phyloP scores from a whole-genome alignment of 2,113 vertebrate genomes.

The Sporophila hypoxantha region DNA sequence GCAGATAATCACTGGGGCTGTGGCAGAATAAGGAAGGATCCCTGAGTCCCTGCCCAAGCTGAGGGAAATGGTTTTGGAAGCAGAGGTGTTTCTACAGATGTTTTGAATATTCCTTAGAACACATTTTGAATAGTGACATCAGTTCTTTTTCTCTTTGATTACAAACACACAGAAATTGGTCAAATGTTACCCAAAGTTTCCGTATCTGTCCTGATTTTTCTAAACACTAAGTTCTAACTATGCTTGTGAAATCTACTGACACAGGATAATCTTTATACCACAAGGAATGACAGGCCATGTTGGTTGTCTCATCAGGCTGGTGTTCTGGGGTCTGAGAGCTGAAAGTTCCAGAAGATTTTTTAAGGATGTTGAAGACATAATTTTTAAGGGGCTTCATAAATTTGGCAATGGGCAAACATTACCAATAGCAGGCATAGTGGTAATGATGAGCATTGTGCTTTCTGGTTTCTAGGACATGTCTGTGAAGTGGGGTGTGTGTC shows the following conservation, averaged over 20 bases:
- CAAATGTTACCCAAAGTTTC: background rate
- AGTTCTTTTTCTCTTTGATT: background rate
- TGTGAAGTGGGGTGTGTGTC: background rate
- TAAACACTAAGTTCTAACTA: background rate
- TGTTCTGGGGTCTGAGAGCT: background rate
- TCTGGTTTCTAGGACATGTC: background rate
- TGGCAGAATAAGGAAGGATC: background rate
- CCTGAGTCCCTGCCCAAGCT: background rate
- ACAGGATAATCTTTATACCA: background rate
- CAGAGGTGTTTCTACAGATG: background rate
- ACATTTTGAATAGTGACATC: background rate
- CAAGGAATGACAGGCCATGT: background rate
- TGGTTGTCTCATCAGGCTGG: background rate
- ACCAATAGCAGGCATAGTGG: background rate
- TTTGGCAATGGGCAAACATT: background rate
- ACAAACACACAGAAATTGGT: background rate
- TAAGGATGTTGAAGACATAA: background rate
- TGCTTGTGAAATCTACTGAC: background rate
- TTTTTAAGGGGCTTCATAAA: background rate
- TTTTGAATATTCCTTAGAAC: background rate
- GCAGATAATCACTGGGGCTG: background rate
- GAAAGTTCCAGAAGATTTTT: background rate
- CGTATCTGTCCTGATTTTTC: background rate
- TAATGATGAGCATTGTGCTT: background rate
- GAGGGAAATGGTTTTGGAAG: background rate